Evolutionary conservation across 2,888 invertebrate genomes (phyloP).

Genomic region (Melanargia galathea): DNA sequence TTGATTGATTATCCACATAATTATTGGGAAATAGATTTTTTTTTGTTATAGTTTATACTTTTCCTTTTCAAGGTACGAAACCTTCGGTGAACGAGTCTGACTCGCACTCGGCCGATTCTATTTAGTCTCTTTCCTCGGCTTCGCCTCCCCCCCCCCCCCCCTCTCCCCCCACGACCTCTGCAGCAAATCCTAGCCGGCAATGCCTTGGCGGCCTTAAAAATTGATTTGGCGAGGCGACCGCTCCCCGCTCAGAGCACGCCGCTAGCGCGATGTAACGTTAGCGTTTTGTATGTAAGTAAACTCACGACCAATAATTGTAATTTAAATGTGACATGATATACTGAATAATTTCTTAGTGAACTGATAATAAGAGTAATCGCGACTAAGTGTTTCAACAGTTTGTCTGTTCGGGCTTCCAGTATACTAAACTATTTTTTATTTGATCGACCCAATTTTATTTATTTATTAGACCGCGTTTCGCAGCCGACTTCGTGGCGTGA

Average conservation of each 20-base stretch:
- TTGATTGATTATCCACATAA: no score
- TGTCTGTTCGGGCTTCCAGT: constrained; percentile 81
- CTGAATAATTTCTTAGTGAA: constrained; percentile 75
- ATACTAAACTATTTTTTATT: constrained; percentile 66
- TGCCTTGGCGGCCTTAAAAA: constrained; percentile 27
- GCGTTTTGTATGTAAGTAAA: constrained; percentile 71
- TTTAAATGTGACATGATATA: constrained; percentile 68
- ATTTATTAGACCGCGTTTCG: constrained; percentile 37
- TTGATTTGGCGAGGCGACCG: constrained; percentile 46
- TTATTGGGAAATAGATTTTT: no score
- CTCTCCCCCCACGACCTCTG: no score
- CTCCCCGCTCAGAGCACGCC: constrained; percentile 51
- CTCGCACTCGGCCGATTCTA: no score
- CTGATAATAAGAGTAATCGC: constrained; percentile 76
- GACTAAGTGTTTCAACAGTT: constrained; percentile 77
- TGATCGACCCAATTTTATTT: constrained; percentile 56
- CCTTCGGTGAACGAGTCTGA: no score
- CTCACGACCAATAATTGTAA: constrained; percentile 82
- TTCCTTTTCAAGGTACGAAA: no score
- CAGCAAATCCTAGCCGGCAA: no score
- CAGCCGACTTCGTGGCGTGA: constrained; percentile 27
- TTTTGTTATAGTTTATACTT: no score
- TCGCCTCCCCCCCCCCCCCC: no score
- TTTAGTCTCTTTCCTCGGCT: no score
- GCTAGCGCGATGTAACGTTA: constrained; percentile 66